Percentiles rank a stretch among this genome's conserved stretches.
These are phyloP conservation scores for Machimus atricapillus DNA, from an alignment of 2,888 invertebrate genomes.

Conservation along the genomic window DNA sequence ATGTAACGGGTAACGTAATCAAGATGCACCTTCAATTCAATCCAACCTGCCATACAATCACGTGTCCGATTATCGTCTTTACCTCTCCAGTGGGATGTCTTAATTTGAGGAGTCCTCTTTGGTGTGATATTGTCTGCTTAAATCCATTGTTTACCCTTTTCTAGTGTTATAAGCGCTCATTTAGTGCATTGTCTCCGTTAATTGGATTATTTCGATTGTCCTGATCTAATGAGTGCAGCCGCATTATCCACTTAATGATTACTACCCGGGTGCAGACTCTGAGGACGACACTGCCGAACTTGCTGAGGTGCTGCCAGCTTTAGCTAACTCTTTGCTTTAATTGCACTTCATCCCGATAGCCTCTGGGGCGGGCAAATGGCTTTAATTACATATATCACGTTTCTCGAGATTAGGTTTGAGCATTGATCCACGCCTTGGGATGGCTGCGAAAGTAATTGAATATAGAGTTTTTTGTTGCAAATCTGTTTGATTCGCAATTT, in stretches of 20 bases:
- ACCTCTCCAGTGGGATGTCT: not conserved
- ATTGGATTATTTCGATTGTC: constrained; percentile 12
- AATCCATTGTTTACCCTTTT: constrained; percentile 1
- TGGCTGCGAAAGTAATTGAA: not conserved
- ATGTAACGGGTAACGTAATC: too few relatives aligned
- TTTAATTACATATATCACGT: not conserved
- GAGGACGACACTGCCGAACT: not conserved
- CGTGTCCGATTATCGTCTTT: not conserved
- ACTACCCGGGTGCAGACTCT: not conserved
- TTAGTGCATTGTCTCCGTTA: not conserved
- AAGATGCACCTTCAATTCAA: not conserved
- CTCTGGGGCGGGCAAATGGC: not conserved
- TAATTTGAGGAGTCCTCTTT: not conserved
- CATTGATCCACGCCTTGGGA: not conserved
- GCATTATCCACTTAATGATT: constrained; percentile 19
- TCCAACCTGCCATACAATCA: not conserved
- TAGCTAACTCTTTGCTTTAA: not conserved
- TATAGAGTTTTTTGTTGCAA: not conserved
- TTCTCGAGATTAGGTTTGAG: not conserved
- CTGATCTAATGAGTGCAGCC: constrained; percentile 23
- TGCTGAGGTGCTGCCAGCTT: not conserved
- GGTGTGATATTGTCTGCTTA: not conserved
- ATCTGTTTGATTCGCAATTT: too few relatives aligned
- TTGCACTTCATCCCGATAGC: not conserved
- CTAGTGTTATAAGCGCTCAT: not conserved